Evolutionary conservation across 2,888 invertebrate genomes (phyloP).

Genomic region (Noctua pronuba): DNA sequence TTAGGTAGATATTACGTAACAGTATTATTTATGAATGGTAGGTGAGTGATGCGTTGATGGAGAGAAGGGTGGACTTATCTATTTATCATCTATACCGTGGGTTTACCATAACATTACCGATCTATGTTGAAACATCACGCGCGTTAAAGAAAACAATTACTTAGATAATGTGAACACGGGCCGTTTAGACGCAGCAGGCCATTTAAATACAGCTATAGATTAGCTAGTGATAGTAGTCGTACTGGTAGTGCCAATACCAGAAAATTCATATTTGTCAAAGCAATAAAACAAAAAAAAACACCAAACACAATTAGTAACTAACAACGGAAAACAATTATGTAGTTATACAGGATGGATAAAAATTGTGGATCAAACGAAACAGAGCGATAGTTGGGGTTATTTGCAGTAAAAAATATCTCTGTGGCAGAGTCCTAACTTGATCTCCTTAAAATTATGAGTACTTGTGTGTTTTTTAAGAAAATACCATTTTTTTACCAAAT

Average conservation of each 20-base stretch:
- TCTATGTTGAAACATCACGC: conserved; percentile 51
- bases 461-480: no score
- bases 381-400: no score
- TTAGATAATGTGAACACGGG: neutral
- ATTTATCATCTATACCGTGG: conserved; percentile 31
- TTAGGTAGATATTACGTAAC: neutral
- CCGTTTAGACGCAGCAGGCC: neutral
- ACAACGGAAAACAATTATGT: neutral
- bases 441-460: no score
- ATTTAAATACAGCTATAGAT: neutral
- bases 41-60: neutral
- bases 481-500: no score
- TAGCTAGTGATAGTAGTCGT: neutral
- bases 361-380: no score
- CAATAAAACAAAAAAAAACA: neutral
- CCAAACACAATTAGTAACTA: neutral
- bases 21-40: neutral
- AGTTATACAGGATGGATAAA: no score
- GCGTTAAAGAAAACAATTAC: conserved; percentile 35
- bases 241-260: neutral
- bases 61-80: neutral
- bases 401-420: neutral
- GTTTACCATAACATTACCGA: conserved; percentile 51
- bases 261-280: neutral
- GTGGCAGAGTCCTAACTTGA: no score